Conservation (phyloP, 2,113 vertebrate genomes). For the Campylomormyrus numenius region DNA sequence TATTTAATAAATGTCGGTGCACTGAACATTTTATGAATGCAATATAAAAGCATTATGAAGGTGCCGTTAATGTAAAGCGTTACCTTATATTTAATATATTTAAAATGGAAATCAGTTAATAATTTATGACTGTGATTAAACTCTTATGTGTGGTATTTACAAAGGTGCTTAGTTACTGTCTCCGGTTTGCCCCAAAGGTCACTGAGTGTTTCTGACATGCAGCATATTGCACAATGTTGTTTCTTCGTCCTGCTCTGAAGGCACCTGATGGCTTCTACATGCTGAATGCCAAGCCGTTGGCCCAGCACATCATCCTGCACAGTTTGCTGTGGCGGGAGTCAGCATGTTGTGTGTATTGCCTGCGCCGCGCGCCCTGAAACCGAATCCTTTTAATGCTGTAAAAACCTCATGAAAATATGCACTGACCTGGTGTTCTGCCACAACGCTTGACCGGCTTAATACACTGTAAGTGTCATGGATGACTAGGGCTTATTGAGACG, state of each 20-base stretch:
- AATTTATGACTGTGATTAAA: not conserved
- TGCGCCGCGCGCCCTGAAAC: not conserved
- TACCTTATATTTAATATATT: not conserved
- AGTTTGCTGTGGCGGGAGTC: not conserved
- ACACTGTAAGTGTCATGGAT: constrained; percentile 45
- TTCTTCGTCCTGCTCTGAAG: not conserved
- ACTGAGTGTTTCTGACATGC: not conserved
- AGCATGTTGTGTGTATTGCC: not conserved
- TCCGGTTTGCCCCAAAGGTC: not conserved
- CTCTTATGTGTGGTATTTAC: constrained; percentile 28
- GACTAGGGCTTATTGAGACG: constrained; percentile 24
- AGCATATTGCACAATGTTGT: not conserved
- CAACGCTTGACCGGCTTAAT: constrained; percentile 36
- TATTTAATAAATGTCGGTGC: too few species aligned
- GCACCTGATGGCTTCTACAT: not conserved
- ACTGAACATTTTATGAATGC: too few species aligned
- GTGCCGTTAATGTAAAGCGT: too few species aligned
- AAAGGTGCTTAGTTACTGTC: not conserved
- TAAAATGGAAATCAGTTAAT: not conserved
- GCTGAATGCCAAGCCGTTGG: not conserved
- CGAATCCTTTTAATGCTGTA: not conserved
- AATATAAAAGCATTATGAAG: too few species aligned
- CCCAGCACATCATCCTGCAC: not conserved
- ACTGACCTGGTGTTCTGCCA: constrained; percentile 35
- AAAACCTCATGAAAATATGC: not conserved